Evolutionary conservation across 2,113 vertebrate species (phyloP).

Genomic region (Chaetorhynchus papuensis): DNA sequence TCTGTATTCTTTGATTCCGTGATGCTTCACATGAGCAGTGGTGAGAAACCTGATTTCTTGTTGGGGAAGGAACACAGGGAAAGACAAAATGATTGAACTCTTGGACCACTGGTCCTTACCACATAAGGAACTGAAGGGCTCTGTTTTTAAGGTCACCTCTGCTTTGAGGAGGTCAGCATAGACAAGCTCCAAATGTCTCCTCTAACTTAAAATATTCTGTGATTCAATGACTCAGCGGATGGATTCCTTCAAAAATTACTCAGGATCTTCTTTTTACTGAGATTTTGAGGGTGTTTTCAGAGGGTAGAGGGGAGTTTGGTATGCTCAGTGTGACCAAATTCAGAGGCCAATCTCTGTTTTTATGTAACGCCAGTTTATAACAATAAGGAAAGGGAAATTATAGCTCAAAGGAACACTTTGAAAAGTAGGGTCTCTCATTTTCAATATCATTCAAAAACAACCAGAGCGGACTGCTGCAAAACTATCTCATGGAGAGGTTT

Average conservation of each 20-base stretch:
- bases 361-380: not conserved
- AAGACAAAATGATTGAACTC: not conserved
- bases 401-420: not conserved
- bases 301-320: rapidly evolving
- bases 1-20: not conserved
- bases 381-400: not conserved
- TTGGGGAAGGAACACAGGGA: not conserved
- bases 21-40: not conserved
- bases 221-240: not conserved
- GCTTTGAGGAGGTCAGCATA: not conserved
- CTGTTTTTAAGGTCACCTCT: not conserved
- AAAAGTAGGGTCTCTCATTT: not conserved
- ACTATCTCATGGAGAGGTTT: not conserved
- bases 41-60: not conserved
- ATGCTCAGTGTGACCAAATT: not conserved
- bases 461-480: not conserved
- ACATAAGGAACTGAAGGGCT: not conserved
- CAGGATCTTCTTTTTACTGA: not conserved
- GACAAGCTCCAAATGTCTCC: not conserved
- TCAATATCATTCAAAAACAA: not conserved
- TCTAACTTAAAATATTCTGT: not conserved
- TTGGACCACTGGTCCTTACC: not conserved
- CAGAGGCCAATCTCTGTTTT: not conserved
- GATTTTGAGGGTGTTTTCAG: not conserved
- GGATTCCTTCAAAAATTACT: not conserved